Conservation (phyloP, 1,140 invertebrate species). For the Cherax destructor region DNA sequence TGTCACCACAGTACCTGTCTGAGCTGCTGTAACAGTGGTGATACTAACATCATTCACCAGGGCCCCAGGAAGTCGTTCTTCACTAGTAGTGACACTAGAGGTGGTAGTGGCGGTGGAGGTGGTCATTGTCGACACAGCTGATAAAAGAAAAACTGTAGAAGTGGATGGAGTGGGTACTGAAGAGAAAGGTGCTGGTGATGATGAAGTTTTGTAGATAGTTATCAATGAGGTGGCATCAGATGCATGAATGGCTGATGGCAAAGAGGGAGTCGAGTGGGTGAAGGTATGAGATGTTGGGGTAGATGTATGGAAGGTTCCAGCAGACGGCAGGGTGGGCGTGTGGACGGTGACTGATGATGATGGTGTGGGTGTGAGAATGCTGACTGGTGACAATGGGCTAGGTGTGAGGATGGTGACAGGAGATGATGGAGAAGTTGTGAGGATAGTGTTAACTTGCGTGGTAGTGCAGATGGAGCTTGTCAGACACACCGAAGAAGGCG, state of each 20-base stretch:
- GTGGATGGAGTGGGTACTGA: conserved; percentile 1
- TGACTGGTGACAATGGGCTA: conserved; percentile 30
- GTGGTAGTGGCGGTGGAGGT: conserved; percentile 30
- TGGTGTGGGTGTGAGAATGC: conserved; percentile 22
- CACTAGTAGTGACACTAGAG: conserved; percentile 16
- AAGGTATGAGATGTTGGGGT: conserved; percentile 27
- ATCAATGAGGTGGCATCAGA: not conserved
- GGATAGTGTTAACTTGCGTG: not conserved
- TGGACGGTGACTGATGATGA: conserved; percentile 9
- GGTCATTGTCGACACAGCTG: not conserved
- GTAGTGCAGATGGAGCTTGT: not conserved
- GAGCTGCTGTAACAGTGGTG: conserved; percentile 61
- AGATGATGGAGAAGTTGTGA: not conserved
- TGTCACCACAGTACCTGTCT: conserved; percentile 65
- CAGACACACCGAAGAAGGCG: conserved; percentile 9
- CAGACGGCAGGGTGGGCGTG: not conserved
- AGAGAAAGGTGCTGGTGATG: not conserved
- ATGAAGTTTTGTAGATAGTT: not conserved
- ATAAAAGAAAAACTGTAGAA: not conserved
- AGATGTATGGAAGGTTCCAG: conserved; percentile 11
- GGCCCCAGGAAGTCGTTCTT: not conserved
- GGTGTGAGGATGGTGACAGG: conserved; percentile 17
- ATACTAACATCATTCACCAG: conserved; percentile 37
- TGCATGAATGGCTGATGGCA: conserved; percentile 31
- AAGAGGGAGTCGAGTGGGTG: conserved; percentile 37